Evolutionary conservation across 92 coral and sea anemone genomes (phyloP), one percentile per base, ranked within the genome.

Genomic region (Palythoa caribaeorum): DNA sequence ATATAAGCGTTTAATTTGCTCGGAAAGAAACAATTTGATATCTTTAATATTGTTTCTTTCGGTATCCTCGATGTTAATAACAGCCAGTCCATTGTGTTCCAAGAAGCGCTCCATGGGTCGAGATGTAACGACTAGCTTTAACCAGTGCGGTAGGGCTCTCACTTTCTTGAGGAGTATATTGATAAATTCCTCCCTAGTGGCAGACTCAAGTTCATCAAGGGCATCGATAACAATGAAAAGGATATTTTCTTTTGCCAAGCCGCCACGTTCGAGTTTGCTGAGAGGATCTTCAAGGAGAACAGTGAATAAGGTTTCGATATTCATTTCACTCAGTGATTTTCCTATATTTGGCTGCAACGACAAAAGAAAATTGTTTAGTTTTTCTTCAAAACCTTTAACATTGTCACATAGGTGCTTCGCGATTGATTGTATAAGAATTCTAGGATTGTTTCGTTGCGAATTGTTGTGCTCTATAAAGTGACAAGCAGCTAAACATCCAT

Each of bases 391-490:
- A 20, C 80, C 80, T 47, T 76, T 38, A 4, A 76, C 60, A 50
- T 2, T 48, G 62, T 76, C 60, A 76, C 80, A 76, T 14, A 76
- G 51, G 10, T 76, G 80, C 7, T 57, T 52, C 15, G 62, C 80
- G n/a, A 76, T 50, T 16, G 80, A 76, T 76, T 76, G 57, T 48
- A 76, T 17, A 14, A 76, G 36, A 48, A 76, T 20, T 76, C 36
- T 76, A 13, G 80, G 63, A 28, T 76, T 76, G 80, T 76, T 76
- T 17, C 80, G 80, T 76, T 76, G 62, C 17, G 63, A 17, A 28
- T 76, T 76, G 62, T 76, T 76, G 80, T 76, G 80, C 37, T 76
- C 62, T 76, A 76, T 76, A 62, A 76, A 76, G 80, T 76, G 80
- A 76, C 80, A 76, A 51, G 80, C 80, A 17, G 62, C 80, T 11